Conservation (phyloP, 2,113 vertebrate species). For the Pelodiscus sinensis region DNA sequence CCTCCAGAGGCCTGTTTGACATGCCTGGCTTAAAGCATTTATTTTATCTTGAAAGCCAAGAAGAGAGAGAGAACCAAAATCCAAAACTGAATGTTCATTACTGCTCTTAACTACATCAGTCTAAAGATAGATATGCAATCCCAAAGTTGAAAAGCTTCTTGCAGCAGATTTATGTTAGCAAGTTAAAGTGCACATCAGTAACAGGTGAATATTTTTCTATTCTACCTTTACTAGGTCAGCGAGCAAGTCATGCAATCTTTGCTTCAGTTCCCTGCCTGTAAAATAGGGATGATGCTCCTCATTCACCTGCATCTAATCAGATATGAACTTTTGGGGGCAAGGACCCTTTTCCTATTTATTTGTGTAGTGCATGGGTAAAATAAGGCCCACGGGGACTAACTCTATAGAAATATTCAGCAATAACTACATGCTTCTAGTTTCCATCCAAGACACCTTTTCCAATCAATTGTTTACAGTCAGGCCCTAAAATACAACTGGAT, state of each 20-base stretch:
- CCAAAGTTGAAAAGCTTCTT: not conserved
- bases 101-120: not conserved
- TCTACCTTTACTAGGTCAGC: not conserved
- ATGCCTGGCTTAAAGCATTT: not conserved
- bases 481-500: too few relatives aligned
- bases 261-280: not conserved
- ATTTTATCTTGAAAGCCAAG: conserved; percentile 18
- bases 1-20: too few relatives aligned
- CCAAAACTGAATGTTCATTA: not conserved
- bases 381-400: not conserved
- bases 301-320: not conserved
- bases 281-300: not conserved
- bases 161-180: not conserved
- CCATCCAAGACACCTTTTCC: too few relatives aligned
- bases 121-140: not conserved
- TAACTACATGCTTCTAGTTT: not conserved
- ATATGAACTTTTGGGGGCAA: not conserved
- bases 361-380: not conserved
- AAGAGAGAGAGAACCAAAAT: not conserved
- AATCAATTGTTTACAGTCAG: too few relatives aligned
- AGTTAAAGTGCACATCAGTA: not conserved
- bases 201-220: not conserved
- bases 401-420: not conserved
- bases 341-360: not conserved
- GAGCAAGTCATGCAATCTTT: not conserved